Evolutionary conservation across 2,797 vertebrate genomes (phyloP).

Genomic region (Macropodus opercularis): DNA sequence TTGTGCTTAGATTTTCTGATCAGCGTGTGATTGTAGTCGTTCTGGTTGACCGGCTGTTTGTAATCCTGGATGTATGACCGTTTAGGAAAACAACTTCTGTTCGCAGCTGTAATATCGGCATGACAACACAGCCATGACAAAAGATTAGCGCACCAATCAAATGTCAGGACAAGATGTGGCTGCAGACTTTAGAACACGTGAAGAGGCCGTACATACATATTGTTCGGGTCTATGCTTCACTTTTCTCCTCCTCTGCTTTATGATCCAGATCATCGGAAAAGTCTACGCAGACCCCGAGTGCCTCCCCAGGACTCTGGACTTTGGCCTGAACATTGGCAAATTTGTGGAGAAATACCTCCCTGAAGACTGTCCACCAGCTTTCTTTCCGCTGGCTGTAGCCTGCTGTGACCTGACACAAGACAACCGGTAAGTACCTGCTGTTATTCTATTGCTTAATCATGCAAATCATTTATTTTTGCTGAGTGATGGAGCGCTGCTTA

Average conservation of each 20-base stretch:
- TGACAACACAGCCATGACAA: background rate
- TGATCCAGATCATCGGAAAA: conserved; percentile 92
- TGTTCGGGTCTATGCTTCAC: too few relatives aligned
- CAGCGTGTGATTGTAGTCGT: background rate
- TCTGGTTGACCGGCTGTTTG: background rate
- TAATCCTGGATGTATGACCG: background rate
- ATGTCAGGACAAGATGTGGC: background rate
- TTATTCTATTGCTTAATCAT: background rate
- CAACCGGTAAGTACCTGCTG: conserved; percentile 83
- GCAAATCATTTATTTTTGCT: background rate
- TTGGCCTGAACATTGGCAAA: conserved; percentile 93
- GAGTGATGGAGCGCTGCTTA: background rate
- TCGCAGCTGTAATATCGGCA: background rate
- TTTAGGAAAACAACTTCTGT: background rate
- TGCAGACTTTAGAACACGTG: background rate
- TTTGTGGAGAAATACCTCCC: conserved; percentile 98
- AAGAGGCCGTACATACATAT: too few relatives aligned
- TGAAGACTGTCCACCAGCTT: conserved; percentile 91
- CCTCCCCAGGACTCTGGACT: conserved; percentile 93
- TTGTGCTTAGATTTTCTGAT: background rate
- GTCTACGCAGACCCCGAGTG: conserved; percentile 97
- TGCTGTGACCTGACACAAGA: conserved; percentile 94
- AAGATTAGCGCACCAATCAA: background rate
- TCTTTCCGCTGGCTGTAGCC: conserved; percentile 92
- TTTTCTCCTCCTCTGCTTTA: conserved; percentile 1